phyloP scores from a whole-genome alignment of 2,113 vertebrate genomes.

The Oryzias celebensis region DNA sequence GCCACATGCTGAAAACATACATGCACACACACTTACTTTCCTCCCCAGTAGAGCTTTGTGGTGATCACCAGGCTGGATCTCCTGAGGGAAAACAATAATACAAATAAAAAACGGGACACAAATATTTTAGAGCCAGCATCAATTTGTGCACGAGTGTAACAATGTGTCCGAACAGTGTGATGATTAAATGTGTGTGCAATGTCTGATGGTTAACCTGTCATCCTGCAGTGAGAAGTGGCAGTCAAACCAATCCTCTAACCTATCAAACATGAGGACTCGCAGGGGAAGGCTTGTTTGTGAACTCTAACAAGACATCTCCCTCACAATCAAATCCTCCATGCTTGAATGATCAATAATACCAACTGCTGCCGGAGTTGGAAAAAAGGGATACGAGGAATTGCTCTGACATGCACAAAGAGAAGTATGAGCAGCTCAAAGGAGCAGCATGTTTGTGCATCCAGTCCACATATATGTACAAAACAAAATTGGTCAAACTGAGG shows the following conservation, averaged over 20 bases:
- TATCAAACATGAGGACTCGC: conserved; percentile 14
- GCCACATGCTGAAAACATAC: conserved; percentile 21
- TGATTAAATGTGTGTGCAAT: neutral
- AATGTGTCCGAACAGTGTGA: neutral
- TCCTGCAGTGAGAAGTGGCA: conserved; percentile 7
- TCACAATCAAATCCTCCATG: conserved; percentile 14
- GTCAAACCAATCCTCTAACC: neutral
- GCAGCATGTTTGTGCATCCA: conserved; percentile 1
- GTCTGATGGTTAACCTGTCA: neutral
- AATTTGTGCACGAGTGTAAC: neutral
- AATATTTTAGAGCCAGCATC: neutral
- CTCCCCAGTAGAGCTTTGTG: conserved; percentile 98
- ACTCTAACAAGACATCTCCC: conserved; percentile 21
- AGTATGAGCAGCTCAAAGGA: neutral
- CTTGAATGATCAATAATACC: conserved; percentile 53
- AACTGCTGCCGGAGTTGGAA: conserved; percentile 17
- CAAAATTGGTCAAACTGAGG: neutral
- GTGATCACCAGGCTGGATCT: conserved; percentile 97
- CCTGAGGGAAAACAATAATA: conserved; percentile 71
- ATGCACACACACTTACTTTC: conserved; percentile 88
- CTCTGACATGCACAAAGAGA: conserved; percentile 1
- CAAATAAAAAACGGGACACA: conserved; percentile 26
- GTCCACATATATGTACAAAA: neutral
- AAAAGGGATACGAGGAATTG: conserved; percentile 13
- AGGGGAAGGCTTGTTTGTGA: conserved; percentile 20